Percentiles rank a stretch among this genome's conserved stretches.
Evolutionary conservation across 2,797 vertebrate species (phyloP).

Genomic region (Anguilla anguilla): DNA sequence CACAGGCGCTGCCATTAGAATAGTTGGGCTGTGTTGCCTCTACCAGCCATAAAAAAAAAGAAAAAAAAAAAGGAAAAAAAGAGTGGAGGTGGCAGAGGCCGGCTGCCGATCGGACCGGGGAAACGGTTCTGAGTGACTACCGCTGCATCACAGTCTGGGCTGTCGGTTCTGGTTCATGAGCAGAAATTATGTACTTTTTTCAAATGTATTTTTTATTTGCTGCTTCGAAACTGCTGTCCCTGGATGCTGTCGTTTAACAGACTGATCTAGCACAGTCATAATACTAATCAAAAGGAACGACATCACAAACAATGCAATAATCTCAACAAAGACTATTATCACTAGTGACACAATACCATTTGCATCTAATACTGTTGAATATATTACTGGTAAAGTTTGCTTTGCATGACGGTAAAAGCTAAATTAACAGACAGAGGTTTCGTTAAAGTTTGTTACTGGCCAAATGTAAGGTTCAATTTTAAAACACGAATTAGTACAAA

Average conservation of each 20-base stretch:
- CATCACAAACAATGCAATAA: background rate
- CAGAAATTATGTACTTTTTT: background rate
- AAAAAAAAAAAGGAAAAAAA: too few relatives aligned
- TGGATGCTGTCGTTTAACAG: background rate
- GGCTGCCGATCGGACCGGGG: background rate
- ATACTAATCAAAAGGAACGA: background rate
- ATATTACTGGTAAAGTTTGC: background rate
- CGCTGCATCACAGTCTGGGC: background rate
- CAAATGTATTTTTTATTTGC: background rate
- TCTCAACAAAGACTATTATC: background rate
- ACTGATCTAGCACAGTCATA: background rate
- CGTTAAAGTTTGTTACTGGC: background rate
- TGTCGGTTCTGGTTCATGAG: background rate
- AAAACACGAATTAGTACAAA: background rate
- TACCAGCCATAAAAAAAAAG: conserved; percentile 34
- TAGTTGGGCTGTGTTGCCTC: conserved; percentile 39
- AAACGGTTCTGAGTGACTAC: background rate
- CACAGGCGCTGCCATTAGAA: conserved; percentile 38
- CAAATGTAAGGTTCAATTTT: background rate
- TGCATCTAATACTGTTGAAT: background rate
- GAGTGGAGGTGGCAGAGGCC: conserved; percentile 23
- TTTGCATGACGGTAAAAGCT: background rate
- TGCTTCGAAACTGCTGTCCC: background rate
- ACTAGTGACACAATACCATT: background rate
- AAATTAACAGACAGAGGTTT: background rate